Conservation (phyloP, 2,113 vertebrate genomes). For the Vidua macroura region DNA sequence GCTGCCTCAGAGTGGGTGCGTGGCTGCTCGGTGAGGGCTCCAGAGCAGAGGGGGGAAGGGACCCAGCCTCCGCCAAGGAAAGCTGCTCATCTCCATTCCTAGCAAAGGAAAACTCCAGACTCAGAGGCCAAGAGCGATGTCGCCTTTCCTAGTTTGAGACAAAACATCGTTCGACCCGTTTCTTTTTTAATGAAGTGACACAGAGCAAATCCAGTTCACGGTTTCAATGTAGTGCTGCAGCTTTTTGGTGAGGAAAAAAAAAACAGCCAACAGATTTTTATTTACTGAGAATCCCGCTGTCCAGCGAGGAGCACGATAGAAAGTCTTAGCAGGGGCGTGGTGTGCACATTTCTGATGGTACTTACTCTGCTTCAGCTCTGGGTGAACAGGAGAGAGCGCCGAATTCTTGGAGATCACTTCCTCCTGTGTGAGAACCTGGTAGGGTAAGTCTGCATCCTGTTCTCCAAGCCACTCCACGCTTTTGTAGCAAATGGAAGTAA, state of each 20-base stretch:
- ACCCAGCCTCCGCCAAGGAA: constrained; percentile 10
- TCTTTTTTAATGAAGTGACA: neutral
- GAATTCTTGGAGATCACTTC: neutral
- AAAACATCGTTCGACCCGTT: neutral
- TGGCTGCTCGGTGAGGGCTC: constrained; percentile 55
- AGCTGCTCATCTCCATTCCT: constrained; percentile 42
- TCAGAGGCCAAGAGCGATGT: constrained; percentile 32
- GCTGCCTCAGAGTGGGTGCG: constrained; percentile 27
- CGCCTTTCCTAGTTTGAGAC: constrained; percentile 35
- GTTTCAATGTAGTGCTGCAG: constrained; percentile 41
- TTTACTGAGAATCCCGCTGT: neutral
- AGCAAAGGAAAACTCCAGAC: constrained; percentile 32
- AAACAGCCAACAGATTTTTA: neutral
- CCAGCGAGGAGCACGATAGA: neutral
- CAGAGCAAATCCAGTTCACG: neutral
- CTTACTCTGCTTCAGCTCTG: neutral
- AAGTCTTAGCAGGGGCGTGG: neutral
- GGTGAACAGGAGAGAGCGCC: neutral
- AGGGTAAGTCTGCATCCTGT: neutral
- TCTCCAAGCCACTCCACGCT: neutral
- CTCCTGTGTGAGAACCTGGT: neutral
- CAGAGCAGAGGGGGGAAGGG: constrained; percentile 45
- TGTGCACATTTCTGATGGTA: neutral
- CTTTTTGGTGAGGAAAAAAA: neutral
- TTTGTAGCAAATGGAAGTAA: neutral